phyloP scores from a whole-genome alignment of 1,140 invertebrate species.

The Ylistrum balloti region DNA sequence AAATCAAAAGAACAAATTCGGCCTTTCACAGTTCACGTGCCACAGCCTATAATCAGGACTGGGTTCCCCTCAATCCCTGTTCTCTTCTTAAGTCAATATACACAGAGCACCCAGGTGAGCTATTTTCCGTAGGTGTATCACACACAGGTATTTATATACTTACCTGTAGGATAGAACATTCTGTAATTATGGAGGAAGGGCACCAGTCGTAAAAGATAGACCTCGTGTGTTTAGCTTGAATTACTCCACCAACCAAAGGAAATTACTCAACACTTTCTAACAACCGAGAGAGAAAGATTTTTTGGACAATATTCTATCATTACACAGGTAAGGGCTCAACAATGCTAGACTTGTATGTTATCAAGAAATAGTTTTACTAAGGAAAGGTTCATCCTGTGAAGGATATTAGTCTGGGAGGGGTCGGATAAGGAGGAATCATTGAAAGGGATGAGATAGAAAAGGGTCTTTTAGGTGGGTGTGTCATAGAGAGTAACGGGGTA shows the following conservation, averaged over 20 bases:
- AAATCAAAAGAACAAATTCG: background rate
- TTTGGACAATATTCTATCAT: background rate
- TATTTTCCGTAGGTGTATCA: slow-evolving; percentile 18
- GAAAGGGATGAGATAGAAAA: too few species aligned
- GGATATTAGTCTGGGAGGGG: too few species aligned
- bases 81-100: background rate
- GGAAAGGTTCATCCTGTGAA: too few species aligned
- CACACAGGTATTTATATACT: slow-evolving; percentile 2
- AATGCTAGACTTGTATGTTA: background rate
- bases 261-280: background rate
- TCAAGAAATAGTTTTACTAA: background rate
- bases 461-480: too few species aligned
- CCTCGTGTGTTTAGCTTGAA: background rate
- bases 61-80: background rate
- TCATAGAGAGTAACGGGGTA: too few species aligned
- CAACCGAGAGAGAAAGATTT: background rate
- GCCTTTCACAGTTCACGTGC: background rate
- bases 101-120: background rate
- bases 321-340: background rate
- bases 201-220: background rate
- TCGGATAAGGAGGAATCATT: too few species aligned
- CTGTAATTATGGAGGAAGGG: background rate
- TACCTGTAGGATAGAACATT: background rate
- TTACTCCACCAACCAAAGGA: background rate
- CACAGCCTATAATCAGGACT: background rate